phyloP scores from a whole-genome alignment of 2,113 vertebrate genomes.

The Trichomycterus rosablanca region DNA sequence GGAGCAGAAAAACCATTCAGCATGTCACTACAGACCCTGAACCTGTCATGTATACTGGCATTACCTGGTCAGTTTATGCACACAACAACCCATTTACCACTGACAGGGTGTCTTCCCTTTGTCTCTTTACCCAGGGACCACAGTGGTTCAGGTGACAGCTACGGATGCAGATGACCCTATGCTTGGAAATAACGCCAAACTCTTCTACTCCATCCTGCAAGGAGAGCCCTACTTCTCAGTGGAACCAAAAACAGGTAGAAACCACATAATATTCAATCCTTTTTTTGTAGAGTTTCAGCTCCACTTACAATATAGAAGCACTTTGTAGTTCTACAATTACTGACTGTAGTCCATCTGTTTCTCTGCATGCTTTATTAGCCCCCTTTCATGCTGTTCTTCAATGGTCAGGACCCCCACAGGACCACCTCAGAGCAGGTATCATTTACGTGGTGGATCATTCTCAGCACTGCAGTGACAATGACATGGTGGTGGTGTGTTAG shows the following conservation, averaged over 20 bases:
- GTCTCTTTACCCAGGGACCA: slow-evolving; percentile 73
- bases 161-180: slow-evolving; percentile 84
- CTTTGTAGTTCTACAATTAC: no score
- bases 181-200: slow-evolving; percentile 79
- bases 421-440: no score
- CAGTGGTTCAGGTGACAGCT: slow-evolving; percentile 87
- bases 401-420: no score
- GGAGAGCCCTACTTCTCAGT: slow-evolving; percentile 95
- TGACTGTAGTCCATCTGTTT: no score
- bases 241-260: slow-evolving; percentile 88
- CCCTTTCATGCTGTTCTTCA: no score
- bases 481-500: no score
- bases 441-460: no score
- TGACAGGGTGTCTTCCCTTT: slow-evolving; percentile 38
- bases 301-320: no score
- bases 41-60: slow-evolving; percentile 55
- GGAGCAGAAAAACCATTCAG: slow-evolving; percentile 29
- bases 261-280: background rate
- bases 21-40: slow-evolving; percentile 45
- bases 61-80: slow-evolving; percentile 38
- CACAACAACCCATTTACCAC: slow-evolving; percentile 20
- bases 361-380: no score
- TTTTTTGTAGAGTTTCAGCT: no score
- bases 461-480: no score
- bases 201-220: slow-evolving; percentile 84